A percentile compares a stretch with the other conserved stretches of the same genome.
These are phyloP conservation scores for Passerina amoena DNA, from an alignment of 2,113 vertebrate genomes.

Conservation along the genomic window DNA sequence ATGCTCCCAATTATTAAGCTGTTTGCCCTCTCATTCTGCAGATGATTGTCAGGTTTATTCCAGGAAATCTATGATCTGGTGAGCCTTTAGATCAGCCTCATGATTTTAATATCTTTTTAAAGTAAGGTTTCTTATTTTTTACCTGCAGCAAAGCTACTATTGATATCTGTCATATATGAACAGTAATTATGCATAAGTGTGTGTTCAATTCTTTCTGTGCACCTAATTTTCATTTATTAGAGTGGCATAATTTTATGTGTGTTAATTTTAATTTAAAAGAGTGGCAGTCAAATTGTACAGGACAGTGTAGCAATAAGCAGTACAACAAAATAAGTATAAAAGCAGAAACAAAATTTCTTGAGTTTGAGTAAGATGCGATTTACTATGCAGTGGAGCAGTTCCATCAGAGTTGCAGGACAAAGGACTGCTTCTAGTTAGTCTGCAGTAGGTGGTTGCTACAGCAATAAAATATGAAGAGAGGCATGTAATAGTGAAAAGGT, in stretches of 20 bases:
- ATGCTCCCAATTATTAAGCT: neutral
- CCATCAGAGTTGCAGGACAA: neutral
- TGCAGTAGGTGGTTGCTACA: neutral
- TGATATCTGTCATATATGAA: neutral
- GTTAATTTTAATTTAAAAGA: neutral
- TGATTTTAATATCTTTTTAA: neutral
- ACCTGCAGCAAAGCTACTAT: neutral
- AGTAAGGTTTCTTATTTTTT: neutral
- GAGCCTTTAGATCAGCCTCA: neutral
- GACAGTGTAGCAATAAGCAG: neutral
- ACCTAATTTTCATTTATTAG: neutral
- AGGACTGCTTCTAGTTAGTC: neutral
- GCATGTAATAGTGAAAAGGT: fast-evolving
- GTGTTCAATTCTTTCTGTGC: neutral
- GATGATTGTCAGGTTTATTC: neutral
- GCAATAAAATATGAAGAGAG: neutral
- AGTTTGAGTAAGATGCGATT: neutral
- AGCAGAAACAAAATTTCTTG: neutral
- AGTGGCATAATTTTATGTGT: neutral
- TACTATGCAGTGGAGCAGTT: neutral
- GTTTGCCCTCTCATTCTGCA: neutral
- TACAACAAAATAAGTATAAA: neutral
- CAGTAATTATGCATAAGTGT: neutral
- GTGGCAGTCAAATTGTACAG: neutral
- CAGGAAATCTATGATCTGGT: neutral